A percentile compares a stretch with the other conserved stretches of the same genome.
phyloP scores from a whole-genome alignment of 2,888 invertebrate genomes.

The Melinaea menophilus region DNA sequence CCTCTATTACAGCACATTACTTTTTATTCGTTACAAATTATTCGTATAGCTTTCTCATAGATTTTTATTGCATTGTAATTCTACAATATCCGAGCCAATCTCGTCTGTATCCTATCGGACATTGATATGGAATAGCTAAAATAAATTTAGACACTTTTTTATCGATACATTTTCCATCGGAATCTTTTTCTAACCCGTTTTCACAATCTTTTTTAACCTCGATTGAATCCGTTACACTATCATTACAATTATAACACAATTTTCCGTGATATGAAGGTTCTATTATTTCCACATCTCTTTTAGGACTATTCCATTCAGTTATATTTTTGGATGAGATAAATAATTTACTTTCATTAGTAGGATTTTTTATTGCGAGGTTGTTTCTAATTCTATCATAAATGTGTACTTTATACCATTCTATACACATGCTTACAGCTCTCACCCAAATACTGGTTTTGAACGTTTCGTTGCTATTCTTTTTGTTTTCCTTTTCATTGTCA shows the following conservation, averaged over 20 bases:
- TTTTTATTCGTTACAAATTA: not conserved
- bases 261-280: conserved; percentile 57
- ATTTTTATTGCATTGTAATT: conserved; percentile 34
- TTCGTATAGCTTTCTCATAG: not conserved
- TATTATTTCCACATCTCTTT: conserved; percentile 59
- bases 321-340: conserved; percentile 16
- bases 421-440: conserved; percentile 47
- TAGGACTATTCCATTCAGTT: conserved; percentile 38
- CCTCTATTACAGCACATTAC: not conserved
- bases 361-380: conserved; percentile 13
- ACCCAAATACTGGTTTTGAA: conserved; percentile 38
- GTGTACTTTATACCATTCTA: conserved; percentile 52
- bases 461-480: conserved; percentile 28
- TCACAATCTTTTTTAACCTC: conserved; percentile 38
- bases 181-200: conserved; percentile 44
- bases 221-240: conserved; percentile 21
- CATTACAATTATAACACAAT: conserved; percentile 35
- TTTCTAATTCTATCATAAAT: conserved; percentile 47
- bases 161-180: conserved; percentile 45
- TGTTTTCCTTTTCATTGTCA: conserved; percentile 36
- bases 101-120: conserved; percentile 56
- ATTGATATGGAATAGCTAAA: conserved; percentile 57
- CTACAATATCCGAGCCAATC: conserved; percentile 60
- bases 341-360: conserved; percentile 18
- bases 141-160: conserved; percentile 47